phyloP scores from a whole-genome alignment of 2,113 vertebrate species.

The Phalacrocorax aristotelis region DNA sequence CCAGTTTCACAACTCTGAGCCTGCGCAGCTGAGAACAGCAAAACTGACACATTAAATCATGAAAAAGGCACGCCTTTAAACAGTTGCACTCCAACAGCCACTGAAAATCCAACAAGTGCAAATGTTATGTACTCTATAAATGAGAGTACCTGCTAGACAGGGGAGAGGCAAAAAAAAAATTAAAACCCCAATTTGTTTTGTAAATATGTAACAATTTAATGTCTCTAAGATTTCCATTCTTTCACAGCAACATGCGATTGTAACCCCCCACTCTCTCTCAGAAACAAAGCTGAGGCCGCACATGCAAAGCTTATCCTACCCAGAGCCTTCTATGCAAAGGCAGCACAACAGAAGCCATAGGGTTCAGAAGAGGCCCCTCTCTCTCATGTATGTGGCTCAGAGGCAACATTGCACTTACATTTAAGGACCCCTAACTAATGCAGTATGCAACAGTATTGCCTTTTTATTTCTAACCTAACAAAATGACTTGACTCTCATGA shows the following conservation, averaged over 20 bases:
- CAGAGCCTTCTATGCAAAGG: not conserved
- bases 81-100: not conserved
- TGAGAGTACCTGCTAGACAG: too few species aligned
- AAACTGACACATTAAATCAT: not conserved
- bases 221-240: not conserved
- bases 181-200: not conserved
- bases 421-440: not conserved
- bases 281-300: not conserved
- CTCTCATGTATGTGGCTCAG: not conserved
- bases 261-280: not conserved
- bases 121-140: not conserved
- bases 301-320: not conserved
- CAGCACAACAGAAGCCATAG: too few species aligned
- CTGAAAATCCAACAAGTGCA: not conserved
- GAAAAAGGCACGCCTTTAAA: not conserved
- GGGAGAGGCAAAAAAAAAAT: not conserved
- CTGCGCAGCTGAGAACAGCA: not conserved
- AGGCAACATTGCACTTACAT: not conserved
- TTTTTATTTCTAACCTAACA: not conserved
- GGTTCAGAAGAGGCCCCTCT: not conserved
- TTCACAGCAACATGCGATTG: not conserved
- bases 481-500: not conserved
- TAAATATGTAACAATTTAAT: not conserved
- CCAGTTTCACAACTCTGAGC: not conserved
- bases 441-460: not conserved